Conservation (phyloP, 2,113 vertebrate genomes). For the Xenus cinereus region DNA sequence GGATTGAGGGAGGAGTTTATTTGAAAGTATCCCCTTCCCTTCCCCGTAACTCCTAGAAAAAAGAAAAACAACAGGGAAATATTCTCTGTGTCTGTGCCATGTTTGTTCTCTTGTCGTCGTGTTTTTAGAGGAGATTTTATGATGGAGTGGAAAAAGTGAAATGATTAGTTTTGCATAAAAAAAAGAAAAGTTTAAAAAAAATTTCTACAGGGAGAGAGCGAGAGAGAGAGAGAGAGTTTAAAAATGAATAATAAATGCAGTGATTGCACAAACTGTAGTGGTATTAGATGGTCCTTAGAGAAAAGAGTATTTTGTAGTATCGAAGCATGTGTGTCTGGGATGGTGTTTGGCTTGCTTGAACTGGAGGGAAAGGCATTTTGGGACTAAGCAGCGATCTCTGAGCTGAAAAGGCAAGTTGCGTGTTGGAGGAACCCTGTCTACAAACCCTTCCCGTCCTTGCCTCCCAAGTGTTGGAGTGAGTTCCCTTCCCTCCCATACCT, state of each 20-base stretch:
- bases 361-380: conserved; percentile 43
- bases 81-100: conserved; percentile 80
- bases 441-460: conserved; percentile 41
- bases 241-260: conserved; percentile 77
- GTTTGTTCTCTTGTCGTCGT: conserved; percentile 74
- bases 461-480: conserved; percentile 40
- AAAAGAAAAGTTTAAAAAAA: conserved; percentile 70
- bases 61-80: conserved; percentile 47
- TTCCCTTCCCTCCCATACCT: conserved; percentile 39
- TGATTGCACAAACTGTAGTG: conserved; percentile 80
- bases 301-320: conserved; percentile 68
- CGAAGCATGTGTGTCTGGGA: conserved; percentile 54
- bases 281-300: conserved; percentile 64
- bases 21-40: conserved; percentile 62
- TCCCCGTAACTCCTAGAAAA: not conserved
- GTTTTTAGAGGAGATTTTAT: conserved; percentile 85
- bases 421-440: conserved; percentile 57
- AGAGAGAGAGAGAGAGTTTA: conserved; percentile 72
- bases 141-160: conserved; percentile 77
- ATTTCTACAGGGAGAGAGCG: conserved; percentile 72
- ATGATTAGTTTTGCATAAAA: conserved; percentile 83
- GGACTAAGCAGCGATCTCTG: conserved; percentile 38
- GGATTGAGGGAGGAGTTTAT: conserved; percentile 37
- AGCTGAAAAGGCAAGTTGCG: conserved; percentile 51
- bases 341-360: conserved; percentile 62